A percentile compares a stretch with the other conserved stretches of the same genome.
Evolutionary conservation across 2,113 vertebrate genomes (phyloP).

Genomic region (Petaurus breviceps): DNA sequence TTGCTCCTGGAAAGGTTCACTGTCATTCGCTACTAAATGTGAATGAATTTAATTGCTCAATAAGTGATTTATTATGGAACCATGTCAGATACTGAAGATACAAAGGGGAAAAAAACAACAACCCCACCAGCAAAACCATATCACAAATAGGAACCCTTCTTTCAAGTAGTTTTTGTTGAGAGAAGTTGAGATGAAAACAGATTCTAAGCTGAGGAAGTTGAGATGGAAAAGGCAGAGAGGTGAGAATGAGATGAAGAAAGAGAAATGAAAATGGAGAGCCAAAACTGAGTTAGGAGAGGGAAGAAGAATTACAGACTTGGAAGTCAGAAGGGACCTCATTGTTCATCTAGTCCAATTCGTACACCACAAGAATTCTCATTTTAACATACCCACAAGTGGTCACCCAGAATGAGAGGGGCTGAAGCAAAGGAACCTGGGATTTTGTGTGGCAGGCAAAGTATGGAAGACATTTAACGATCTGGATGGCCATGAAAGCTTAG

Average conservation of each 20-base stretch:
- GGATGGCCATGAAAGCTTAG: background rate
- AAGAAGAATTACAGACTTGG: background rate
- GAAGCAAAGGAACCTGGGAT: background rate
- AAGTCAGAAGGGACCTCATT: background rate
- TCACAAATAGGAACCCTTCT: background rate
- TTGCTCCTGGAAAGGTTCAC: background rate
- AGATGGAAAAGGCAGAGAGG: background rate
- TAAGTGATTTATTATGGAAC: background rate
- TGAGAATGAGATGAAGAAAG: background rate
- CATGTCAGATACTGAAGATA: background rate
- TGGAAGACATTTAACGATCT: background rate
- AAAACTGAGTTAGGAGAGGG: background rate
- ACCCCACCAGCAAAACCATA: background rate
- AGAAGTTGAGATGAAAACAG: background rate
- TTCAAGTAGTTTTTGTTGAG: background rate
- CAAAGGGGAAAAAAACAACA: background rate
- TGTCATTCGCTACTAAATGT: slow-evolving; percentile 1
- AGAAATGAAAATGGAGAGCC: background rate
- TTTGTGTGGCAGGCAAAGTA: background rate
- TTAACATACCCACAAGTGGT: background rate
- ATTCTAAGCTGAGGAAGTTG: background rate
- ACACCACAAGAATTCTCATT: background rate
- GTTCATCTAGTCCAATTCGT: background rate
- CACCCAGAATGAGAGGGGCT: background rate
- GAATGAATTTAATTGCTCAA: background rate